Evolutionary conservation across 2,797 vertebrate species (phyloP).

Genomic region (Manis crassicaudata): DNA sequence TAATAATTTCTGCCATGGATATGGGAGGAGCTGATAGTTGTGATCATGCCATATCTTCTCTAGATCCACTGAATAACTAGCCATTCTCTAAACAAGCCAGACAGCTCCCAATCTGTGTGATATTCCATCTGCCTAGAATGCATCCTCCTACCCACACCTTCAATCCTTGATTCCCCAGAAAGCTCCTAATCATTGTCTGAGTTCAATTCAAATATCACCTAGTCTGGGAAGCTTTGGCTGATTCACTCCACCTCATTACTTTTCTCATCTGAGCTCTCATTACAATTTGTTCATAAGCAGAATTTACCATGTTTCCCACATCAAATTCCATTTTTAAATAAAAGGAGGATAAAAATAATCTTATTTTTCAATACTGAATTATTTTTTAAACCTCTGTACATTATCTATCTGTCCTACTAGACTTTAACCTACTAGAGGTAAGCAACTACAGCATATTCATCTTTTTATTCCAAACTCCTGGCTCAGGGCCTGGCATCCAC

Average conservation of each 20-base stretch:
- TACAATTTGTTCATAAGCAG: conserved; percentile 46
- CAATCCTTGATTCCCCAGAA: conserved; percentile 20
- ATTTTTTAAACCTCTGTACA: background rate
- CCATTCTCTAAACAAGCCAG: background rate
- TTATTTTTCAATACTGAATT: conserved; percentile 6
- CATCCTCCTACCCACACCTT: background rate
- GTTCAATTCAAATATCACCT: conserved; percentile 42
- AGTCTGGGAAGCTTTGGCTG: background rate
- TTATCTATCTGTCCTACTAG: conserved; percentile 6
- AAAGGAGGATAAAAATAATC: conserved; percentile 34
- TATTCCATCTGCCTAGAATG: background rate
- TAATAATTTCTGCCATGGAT: conserved; percentile 13
- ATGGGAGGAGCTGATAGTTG: background rate
- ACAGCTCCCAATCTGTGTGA: background rate
- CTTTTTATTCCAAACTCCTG: background rate
- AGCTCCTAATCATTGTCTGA: conserved; percentile 26
- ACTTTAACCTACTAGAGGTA: background rate
- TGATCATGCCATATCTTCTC: background rate
- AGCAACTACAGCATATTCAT: background rate
- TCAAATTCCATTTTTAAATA: conserved; percentile 7
- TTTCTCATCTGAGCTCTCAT: conserved; percentile 41
- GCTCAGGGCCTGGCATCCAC: background rate
- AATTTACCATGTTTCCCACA: background rate
- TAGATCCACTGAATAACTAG: conserved; percentile 27
- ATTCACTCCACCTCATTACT: background rate